These are phyloP conservation scores for Linnaemya tessellans DNA, from an alignment of 2,888 invertebrate genomes.

Conservation along the genomic window DNA sequence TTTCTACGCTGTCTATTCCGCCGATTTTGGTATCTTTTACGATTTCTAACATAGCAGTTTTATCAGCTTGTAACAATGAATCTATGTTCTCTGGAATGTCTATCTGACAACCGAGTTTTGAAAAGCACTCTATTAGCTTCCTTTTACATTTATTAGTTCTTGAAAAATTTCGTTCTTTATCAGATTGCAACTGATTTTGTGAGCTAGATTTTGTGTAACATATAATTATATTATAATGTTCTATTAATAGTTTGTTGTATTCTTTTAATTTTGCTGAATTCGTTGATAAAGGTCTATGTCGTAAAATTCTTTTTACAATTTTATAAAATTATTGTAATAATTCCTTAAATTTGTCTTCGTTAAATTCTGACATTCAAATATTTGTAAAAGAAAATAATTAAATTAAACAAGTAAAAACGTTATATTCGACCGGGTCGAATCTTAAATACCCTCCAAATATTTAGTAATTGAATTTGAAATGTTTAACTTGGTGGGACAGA, in stretches of 20 bases:
- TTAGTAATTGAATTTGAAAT: too few relatives aligned
- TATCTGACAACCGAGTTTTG: background rate
- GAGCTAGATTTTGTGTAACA: background rate
- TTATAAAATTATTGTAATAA: background rate
- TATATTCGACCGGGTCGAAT: too few relatives aligned
- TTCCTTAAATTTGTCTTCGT: background rate
- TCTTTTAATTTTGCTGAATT: background rate
- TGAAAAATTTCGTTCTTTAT: background rate
- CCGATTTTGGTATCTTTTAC: too few relatives aligned
- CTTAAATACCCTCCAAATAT: too few relatives aligned
- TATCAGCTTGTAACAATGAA: background rate
- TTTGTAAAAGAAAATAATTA: too few relatives aligned
- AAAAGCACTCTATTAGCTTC: background rate
- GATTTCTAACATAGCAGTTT: too few relatives aligned
- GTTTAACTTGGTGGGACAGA: too few relatives aligned
- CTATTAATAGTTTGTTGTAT: background rate
- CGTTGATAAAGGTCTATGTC: background rate
- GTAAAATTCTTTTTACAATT: background rate
- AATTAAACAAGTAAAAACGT: too few relatives aligned
- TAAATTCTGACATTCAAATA: background rate
- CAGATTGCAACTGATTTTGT: background rate
- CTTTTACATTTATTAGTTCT: background rate
- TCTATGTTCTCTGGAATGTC: background rate
- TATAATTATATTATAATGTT: conserved; percentile 1
- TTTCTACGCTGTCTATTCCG: too few relatives aligned